These are phyloP conservation scores for Bergia sp. DNA, from an alignment of 92 coral and sea anemone genomes.

Conservation along the genomic window DNA sequence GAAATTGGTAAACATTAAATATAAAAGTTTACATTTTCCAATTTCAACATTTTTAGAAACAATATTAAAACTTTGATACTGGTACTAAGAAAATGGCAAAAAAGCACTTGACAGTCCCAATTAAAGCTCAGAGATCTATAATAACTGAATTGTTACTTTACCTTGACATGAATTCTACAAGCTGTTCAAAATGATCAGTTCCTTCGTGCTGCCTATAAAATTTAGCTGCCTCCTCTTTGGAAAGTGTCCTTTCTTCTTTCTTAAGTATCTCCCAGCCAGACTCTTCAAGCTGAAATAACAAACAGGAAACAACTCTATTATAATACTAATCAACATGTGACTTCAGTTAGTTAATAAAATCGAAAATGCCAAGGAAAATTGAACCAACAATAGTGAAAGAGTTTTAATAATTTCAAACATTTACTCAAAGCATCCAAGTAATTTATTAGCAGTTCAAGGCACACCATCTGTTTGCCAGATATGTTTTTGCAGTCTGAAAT, in stretches of 20 bases:
- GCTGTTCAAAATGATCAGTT: slow-evolving; percentile 96
- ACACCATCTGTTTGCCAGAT: no score
- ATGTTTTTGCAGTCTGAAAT: neutral
- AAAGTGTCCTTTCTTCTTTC: slow-evolving; percentile 85
- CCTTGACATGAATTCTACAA: slow-evolving; percentile 97
- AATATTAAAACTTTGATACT: no score
- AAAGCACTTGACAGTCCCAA: neutral
- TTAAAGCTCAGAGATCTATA: neutral
- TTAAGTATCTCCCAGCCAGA: slow-evolving; percentile 88
- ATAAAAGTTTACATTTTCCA: no score
- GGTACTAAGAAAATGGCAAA: no score
- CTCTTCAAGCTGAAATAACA: slow-evolving; percentile 75
- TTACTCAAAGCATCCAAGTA: neutral
- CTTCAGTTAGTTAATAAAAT: neutral
- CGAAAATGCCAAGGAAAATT: neutral
- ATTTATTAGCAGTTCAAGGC: no score
- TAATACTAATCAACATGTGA: neutral
- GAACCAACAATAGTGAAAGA: no score
- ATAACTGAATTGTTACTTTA: neutral
- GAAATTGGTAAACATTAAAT: no score
- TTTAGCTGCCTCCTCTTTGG: slow-evolving; percentile 98
- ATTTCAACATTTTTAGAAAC: no score
- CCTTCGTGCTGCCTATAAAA: slow-evolving; percentile 96
- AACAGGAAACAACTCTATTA: neutral
- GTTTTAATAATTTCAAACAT: no score